A percentile compares a stretch with the other conserved stretches of the same genome.
Conservation (phyloP, 2,797 vertebrate genomes). For the Emydoidea blandingii region DNA sequence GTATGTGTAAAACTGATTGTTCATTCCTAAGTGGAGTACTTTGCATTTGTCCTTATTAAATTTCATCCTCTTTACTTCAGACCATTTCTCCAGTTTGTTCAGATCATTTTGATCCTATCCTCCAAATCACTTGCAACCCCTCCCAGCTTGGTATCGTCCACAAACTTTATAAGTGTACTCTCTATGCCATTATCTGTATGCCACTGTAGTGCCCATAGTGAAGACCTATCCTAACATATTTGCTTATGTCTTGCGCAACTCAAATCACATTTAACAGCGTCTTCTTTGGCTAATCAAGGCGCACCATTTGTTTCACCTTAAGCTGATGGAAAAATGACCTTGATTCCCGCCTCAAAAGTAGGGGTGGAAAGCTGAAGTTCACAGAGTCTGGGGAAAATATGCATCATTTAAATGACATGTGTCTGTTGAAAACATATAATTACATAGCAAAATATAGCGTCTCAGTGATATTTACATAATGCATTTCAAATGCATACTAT, state of each 20-base stretch:
- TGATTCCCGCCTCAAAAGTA: not conserved
- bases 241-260: not conserved
- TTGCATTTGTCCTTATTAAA: too few relatives aligned
- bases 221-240: not conserved
- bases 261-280: not conserved
- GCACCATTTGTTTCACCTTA: not conserved
- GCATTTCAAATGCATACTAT: not conserved
- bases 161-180: too few relatives aligned
- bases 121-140: too few relatives aligned
- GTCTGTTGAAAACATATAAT: not conserved
- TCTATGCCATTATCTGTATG: too few relatives aligned
- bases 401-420: accelerated
- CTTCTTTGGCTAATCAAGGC: accelerated
- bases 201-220: not conserved
- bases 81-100: too few relatives aligned
- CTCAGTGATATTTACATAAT: not conserved
- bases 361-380: not conserved
- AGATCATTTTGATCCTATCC: too few relatives aligned
- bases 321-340: not conserved
- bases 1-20: too few relatives aligned
- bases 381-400: not conserved
- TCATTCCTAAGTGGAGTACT: too few relatives aligned
- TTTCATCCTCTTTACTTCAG: too few relatives aligned
- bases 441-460: not conserved
- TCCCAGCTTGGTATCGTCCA: too few relatives aligned